These are phyloP conservation scores for Sisor rabdophorus DNA, from an alignment of 2,113 vertebrate species.

Conservation along the genomic window DNA sequence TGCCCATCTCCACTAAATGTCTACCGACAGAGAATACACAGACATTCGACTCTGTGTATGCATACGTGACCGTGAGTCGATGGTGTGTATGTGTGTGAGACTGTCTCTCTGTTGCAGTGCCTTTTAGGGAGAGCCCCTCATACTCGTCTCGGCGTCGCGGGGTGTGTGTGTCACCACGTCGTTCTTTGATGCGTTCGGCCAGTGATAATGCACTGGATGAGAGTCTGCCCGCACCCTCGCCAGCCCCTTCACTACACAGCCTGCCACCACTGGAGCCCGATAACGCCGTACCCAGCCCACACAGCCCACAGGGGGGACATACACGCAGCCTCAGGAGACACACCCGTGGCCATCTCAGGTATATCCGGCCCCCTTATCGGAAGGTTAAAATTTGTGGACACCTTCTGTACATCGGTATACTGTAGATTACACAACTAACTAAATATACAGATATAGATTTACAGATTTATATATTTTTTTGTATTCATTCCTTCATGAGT, in stretches of 20 bases:
- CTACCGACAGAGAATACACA: slow-evolving; percentile 38
- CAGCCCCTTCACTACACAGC: slow-evolving; percentile 87
- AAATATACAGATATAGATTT: background rate
- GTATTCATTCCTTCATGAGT: too few species aligned
- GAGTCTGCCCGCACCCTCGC: slow-evolving; percentile 78
- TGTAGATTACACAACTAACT: background rate
- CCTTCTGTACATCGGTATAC: background rate
- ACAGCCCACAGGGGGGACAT: slow-evolving; percentile 67
- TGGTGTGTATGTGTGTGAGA: slow-evolving; percentile 26
- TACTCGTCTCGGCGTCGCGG: slow-evolving; percentile 81
- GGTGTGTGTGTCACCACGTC: slow-evolving; percentile 78
- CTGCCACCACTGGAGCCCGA: slow-evolving; percentile 77
- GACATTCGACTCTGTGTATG: slow-evolving; percentile 28
- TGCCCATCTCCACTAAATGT: slow-evolving; percentile 14
- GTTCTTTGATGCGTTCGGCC: slow-evolving; percentile 87
- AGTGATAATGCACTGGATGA: slow-evolving; percentile 91
- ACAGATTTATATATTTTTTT: too few species aligned
- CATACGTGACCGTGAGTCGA: slow-evolving; percentile 39
- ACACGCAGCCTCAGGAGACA: slow-evolving; percentile 65
- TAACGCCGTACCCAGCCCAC: slow-evolving; percentile 61
- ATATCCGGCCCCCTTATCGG: background rate
- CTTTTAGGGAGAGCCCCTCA: slow-evolving; percentile 94
- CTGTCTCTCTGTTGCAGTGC: slow-evolving; percentile 69
- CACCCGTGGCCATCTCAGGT: slow-evolving; percentile 47
- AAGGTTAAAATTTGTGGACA: background rate